Percentiles rank a stretch among this genome's conserved stretches.
Conservation (phyloP, 2,888 invertebrate genomes). For the Acrocyrtus sp. region DNA sequence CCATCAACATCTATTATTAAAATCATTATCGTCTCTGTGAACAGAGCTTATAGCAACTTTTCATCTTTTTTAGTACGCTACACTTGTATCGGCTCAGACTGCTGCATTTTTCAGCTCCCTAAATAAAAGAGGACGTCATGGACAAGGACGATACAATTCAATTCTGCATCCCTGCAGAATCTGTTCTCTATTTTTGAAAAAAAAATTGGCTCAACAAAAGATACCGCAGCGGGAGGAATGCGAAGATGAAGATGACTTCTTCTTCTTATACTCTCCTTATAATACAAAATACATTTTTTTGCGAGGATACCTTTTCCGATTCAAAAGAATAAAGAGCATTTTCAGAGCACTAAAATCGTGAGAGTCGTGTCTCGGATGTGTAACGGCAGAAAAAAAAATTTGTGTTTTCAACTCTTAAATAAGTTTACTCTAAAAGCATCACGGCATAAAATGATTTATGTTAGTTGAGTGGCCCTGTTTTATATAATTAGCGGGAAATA, state of each 20-base stretch:
- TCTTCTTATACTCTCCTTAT: slow-evolving; percentile 1
- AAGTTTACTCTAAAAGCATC: slow-evolving; percentile 27
- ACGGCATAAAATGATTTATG: slow-evolving; percentile 6
- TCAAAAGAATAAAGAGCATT: slow-evolving; percentile 2
- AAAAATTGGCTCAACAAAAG: neutral
- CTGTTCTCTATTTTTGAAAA: slow-evolving; percentile 15
- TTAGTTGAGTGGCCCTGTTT: too few relatives aligned
- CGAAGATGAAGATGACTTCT: slow-evolving; percentile 9
- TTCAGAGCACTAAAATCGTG: slow-evolving; percentile 43
- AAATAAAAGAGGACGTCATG: too few relatives aligned
- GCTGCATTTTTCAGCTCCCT: too few relatives aligned
- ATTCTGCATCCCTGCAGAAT: too few relatives aligned
- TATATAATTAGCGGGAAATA: too few relatives aligned
- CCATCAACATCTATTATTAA: too few relatives aligned
- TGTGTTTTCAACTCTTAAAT: slow-evolving; percentile 14
- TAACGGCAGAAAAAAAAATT: slow-evolving; percentile 41
- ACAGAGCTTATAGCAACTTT: too few relatives aligned
- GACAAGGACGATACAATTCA: slow-evolving; percentile 40
- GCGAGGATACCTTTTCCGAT: neutral
- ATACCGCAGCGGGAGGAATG: slow-evolving; percentile 34
- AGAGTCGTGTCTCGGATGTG: slow-evolving; percentile 43
- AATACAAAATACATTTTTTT: too few relatives aligned
- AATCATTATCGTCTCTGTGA: too few relatives aligned
- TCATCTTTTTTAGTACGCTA: too few relatives aligned
- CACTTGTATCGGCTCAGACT: too few relatives aligned